These are phyloP conservation scores for Palythoa caribaeorum DNA, from an alignment of 92 coral and sea anemone genomes.

Conservation along the genomic window DNA sequence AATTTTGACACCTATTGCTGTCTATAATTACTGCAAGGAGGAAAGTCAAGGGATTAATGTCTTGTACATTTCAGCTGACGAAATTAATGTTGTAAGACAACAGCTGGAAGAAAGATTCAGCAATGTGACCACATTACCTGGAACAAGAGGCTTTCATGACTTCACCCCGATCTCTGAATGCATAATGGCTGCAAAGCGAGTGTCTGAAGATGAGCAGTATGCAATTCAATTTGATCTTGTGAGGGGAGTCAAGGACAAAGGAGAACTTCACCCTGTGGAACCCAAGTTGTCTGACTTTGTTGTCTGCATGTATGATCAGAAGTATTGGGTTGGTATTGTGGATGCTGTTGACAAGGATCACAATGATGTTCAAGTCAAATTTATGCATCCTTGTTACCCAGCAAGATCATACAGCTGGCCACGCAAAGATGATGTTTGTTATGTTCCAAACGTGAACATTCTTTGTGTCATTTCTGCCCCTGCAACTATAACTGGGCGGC, in stretches of 20 bases:
- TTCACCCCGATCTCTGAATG: not conserved
- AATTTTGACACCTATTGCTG: slow-evolving; percentile 17
- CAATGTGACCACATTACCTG: slow-evolving; percentile 5
- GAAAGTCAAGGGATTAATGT: not conserved
- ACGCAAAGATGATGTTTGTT: slow-evolving; percentile 44
- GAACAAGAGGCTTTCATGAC: not conserved
- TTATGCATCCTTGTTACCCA: slow-evolving; percentile 63
- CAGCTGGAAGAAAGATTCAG: slow-evolving; percentile 5
- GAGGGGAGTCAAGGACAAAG: slow-evolving; percentile 34
- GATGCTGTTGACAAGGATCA: slow-evolving; percentile 36
- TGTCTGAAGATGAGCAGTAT: slow-evolving; percentile 47
- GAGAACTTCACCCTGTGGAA: not conserved
- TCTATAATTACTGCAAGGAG: slow-evolving; percentile 26
- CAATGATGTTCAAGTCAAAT: slow-evolving; percentile 51
- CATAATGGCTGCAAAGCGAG: slow-evolving; percentile 40
- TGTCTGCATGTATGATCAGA: slow-evolving; percentile 37
- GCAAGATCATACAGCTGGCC: slow-evolving; percentile 61
- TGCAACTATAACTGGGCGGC: slow-evolving; percentile 45
- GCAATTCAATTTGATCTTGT: slow-evolving; percentile 49
- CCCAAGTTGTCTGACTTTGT: slow-evolving; percentile 47
- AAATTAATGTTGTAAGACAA: not conserved
- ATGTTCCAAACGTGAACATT: not conserved
- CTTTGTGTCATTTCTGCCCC: slow-evolving; percentile 55
- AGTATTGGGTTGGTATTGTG: slow-evolving; percentile 50
- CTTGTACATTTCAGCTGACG: not conserved